These are phyloP conservation scores for Latheticus oryzae DNA, from an alignment of 2,888 invertebrate genomes.

Conservation along the genomic window DNA sequence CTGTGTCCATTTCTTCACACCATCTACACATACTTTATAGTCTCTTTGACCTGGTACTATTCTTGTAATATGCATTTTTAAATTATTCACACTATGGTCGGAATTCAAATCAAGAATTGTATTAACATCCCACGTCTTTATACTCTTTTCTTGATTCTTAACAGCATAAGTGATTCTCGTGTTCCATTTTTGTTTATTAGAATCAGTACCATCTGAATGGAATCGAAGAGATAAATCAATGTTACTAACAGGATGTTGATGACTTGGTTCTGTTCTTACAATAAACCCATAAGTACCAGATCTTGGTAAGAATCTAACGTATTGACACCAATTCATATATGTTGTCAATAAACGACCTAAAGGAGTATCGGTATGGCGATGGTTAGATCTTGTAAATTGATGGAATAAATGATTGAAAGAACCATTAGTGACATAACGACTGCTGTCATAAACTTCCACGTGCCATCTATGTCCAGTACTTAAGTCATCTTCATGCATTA, in stretches of 20 bases:
- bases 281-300: constrained; percentile 43
- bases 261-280: constrained; percentile 42
- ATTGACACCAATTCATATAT: constrained; percentile 30
- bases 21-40: constrained; percentile 62
- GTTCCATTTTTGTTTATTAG: constrained; percentile 50
- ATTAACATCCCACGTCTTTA: constrained; percentile 60
- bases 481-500: constrained; percentile 21
- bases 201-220: constrained; percentile 47
- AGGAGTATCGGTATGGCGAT: constrained; percentile 31
- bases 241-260: constrained; percentile 51
- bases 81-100: constrained; percentile 55
- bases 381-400: constrained; percentile 2
- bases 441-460: constrained; percentile 21
- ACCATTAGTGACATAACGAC: constrained; percentile 21
- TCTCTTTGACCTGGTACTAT: constrained; percentile 58
- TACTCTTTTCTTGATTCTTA: constrained; percentile 54
- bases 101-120: constrained; percentile 53
- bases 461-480: constrained; percentile 25
- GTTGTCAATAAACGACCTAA: constrained; percentile 34
- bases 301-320: constrained; percentile 38
- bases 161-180: constrained; percentile 55
- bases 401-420: constrained; percentile 3
- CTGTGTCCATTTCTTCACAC: constrained; percentile 53
- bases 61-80: constrained; percentile 57
- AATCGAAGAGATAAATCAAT: constrained; percentile 55